Evolutionary conservation across 1,140 invertebrate genomes (phyloP).

Genomic region (Liolophura sinensis): DNA sequence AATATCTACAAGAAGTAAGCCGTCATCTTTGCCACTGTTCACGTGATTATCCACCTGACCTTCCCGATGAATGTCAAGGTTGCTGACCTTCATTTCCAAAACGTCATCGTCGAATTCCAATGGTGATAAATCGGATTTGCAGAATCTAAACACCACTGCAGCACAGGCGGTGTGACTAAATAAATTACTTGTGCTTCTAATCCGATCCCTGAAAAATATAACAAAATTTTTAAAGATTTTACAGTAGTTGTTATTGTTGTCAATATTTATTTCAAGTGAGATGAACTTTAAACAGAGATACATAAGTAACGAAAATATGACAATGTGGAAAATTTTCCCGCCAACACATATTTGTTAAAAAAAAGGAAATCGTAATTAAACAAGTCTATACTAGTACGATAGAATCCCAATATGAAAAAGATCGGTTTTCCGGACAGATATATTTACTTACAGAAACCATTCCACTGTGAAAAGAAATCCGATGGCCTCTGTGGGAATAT

Average conservation of each 20-base stretch:
- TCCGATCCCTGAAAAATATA: constrained; percentile 28
- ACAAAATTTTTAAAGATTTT: background rate
- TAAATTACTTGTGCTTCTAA: constrained; percentile 29
- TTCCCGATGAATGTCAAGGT: no score
- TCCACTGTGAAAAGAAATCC: constrained; percentile 49
- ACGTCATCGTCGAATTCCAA: background rate
- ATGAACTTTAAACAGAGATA: background rate
- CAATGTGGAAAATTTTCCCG: background rate
- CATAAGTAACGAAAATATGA: background rate
- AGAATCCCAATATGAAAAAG: background rate
- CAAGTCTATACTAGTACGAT: background rate
- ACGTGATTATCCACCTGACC: no score
- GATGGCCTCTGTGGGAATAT: constrained; percentile 34
- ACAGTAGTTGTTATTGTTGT: background rate
- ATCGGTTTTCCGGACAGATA: background rate
- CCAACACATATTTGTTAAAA: background rate
- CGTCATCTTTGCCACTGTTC: no score
- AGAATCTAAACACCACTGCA: constrained; percentile 26
- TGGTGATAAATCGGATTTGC: constrained; percentile 13
- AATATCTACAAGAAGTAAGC: no score
- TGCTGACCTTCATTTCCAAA: no score
- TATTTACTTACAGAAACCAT: constrained; percentile 45
- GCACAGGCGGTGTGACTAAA: constrained; percentile 33
- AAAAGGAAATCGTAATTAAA: background rate
- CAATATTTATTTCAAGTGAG: background rate